These are phyloP conservation scores for Eulemur macaco DNA, from an alignment of 2,113 vertebrate genomes.

Conservation along the genomic window DNA sequence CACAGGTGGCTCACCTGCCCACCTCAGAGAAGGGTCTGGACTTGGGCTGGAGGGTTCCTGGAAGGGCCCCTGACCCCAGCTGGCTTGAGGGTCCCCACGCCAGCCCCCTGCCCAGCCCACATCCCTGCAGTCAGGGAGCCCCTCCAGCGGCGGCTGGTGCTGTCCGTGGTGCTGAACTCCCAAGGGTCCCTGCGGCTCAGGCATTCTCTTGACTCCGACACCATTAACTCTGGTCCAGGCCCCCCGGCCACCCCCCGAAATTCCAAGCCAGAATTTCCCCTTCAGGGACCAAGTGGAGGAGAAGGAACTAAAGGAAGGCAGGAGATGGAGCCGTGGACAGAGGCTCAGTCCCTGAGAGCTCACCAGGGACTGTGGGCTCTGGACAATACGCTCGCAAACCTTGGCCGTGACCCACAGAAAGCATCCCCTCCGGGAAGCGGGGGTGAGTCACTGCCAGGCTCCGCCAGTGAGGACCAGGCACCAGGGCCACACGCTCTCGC, in stretches of 20 bases:
- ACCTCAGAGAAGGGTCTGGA: background rate
- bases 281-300: fast-evolving
- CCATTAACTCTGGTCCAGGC: background rate
- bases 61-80: background rate
- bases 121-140: fast-evolving
- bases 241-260: background rate
- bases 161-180: conserved; percentile 47
- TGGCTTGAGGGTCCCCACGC: background rate
- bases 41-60: too few species aligned
- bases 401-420: background rate
- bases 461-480: fast-evolving
- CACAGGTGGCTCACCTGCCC: background rate
- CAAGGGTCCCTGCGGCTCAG: fast-evolving
- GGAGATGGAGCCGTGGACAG: background rate
- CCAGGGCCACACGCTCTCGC: fast-evolving
- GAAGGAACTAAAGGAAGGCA: fast-evolving
- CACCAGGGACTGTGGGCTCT: background rate
- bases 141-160: fast-evolving
- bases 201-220: fast-evolving
- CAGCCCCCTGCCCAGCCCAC: fast-evolving
- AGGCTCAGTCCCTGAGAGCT: background rate
- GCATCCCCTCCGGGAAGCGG: background rate
- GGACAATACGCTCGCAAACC: background rate
- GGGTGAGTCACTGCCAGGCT: fast-evolving
- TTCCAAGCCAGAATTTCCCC: background rate